A percentile compares a stretch with the other conserved stretches of the same genome.
phyloP scores from a whole-genome alignment of 2,888 invertebrate species.

The Alcis repandata region DNA sequence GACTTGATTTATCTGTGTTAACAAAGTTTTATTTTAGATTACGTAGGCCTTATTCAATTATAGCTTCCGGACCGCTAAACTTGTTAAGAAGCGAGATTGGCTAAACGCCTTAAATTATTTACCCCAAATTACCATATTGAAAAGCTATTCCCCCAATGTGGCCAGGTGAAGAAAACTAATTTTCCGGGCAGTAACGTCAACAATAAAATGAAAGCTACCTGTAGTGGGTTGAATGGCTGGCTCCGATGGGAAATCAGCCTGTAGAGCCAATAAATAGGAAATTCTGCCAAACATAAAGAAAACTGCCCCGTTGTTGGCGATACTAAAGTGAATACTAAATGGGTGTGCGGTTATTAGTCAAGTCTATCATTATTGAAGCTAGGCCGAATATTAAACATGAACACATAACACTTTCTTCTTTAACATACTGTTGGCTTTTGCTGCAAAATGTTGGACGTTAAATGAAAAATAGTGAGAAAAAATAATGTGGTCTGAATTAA shows the following conservation, averaged over 20 bases:
- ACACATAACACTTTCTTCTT: no score
- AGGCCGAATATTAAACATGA: no score
- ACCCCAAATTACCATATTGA: constrained; percentile 29
- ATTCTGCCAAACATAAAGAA: constrained; percentile 43
- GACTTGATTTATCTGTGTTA: no score
- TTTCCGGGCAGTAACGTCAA: constrained; percentile 45
- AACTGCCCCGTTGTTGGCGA: constrained; percentile 27
- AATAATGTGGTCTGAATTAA: no score
- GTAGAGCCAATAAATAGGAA: constrained; percentile 54
- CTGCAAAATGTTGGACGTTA: no score
- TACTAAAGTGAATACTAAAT: constrained; percentile 20
- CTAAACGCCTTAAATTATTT: neutral
- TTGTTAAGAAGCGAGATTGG: neutral
- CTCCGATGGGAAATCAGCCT: constrained; percentile 56
- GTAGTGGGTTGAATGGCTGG: constrained; percentile 37
- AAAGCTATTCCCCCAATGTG: constrained; percentile 18
- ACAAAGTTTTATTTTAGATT: no score
- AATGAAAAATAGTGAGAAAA: no score
- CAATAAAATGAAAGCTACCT: constrained; percentile 48
- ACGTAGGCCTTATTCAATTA: no score
- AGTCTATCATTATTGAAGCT: constrained; percentile 3
- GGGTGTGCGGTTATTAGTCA: neutral
- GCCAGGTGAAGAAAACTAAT: constrained; percentile 43
- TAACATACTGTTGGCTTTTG: no score
- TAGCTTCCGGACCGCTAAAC: neutral